phyloP scores from a whole-genome alignment of 2,113 vertebrate species.

The Micromys minutus region DNA sequence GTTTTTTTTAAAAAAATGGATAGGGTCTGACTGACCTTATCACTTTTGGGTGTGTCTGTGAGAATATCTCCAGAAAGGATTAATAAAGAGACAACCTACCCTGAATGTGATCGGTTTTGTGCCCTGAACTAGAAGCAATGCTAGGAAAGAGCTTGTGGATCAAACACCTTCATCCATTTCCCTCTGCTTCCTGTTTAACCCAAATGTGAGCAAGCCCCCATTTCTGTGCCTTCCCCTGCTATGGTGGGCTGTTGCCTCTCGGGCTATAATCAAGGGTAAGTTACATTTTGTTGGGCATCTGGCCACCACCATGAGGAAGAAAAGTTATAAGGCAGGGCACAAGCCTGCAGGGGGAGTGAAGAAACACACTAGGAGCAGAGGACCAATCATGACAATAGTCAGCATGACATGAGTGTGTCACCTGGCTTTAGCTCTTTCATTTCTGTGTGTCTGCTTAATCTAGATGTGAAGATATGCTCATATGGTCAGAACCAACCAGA shows the following conservation, averaged over 20 bases:
- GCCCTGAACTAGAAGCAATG: too few relatives aligned
- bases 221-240: not conserved
- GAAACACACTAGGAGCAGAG: not conserved
- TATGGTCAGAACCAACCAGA: not conserved
- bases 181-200: not conserved
- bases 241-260: not conserved
- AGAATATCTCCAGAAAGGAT: not conserved
- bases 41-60: not conserved
- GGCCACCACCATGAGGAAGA: not conserved
- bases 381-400: not conserved
- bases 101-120: not conserved
- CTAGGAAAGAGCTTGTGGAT: not conserved
- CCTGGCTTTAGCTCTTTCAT: not conserved
- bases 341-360: not conserved
- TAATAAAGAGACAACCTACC: not conserved
- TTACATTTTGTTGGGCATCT: not conserved
- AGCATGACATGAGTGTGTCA: not conserved
- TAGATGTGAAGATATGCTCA: not conserved
- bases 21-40: too few relatives aligned
- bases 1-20: not conserved
- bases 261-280: not conserved
- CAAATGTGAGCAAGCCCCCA: not conserved
- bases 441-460: not conserved
- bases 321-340: not conserved
- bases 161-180: not conserved